Conservation (phyloP, 2,888 invertebrate species). For the Aquatica leii region DNA sequence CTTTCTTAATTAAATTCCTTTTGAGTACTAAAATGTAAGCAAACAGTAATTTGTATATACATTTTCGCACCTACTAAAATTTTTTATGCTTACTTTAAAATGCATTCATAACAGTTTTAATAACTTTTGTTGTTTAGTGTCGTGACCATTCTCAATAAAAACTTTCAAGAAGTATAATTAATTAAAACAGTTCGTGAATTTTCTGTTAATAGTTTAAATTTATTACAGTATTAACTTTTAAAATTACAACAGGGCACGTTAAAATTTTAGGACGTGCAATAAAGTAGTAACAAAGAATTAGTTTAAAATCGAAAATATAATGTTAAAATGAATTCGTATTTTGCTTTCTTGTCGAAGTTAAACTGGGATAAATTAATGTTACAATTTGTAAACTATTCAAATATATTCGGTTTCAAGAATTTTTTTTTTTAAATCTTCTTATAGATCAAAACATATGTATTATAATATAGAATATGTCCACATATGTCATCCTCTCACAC, state of each 20-base stretch:
- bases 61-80: background rate
- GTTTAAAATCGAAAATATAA: too few species aligned
- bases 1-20: too few species aligned
- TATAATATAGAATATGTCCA: constrained; percentile 1
- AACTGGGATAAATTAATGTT: background rate
- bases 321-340: background rate
- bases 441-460: constrained; percentile 16
- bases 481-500: constrained; percentile 6
- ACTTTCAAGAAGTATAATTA: background rate
- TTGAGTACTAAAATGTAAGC: too few species aligned
- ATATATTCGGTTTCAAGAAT: constrained; percentile 7
- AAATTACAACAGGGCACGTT: background rate
- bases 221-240: background rate
- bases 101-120: background rate
- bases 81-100: background rate
- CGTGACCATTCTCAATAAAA: constrained; percentile 8
- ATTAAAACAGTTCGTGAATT: constrained; percentile 7
- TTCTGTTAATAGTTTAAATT: background rate
- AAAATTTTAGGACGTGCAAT: too few species aligned
- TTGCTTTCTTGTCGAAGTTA: background rate
- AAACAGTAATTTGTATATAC: background rate
- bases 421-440: background rate
- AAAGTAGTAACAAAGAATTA: too few species aligned
- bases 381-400: constrained; percentile 9
- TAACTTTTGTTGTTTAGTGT: background rate